Evolutionary conservation across 2,797 vertebrate species (phyloP).

Genomic region (Semaprochilodus insignis): DNA sequence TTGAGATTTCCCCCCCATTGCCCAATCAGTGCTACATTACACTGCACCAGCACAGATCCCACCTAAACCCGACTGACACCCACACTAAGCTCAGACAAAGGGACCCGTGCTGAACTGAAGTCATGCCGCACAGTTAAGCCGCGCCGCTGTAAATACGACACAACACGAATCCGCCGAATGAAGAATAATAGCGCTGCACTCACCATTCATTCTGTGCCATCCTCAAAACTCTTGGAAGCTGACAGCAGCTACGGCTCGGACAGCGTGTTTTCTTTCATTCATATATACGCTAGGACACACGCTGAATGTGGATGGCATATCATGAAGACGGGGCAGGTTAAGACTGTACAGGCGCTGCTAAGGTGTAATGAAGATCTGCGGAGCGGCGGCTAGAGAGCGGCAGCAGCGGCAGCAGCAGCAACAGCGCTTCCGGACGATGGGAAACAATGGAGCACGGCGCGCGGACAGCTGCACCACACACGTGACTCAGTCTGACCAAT

Average conservation of each 20-base stretch:
- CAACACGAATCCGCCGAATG: neutral
- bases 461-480: slow-evolving; percentile 74
- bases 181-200: slow-evolving; percentile 60
- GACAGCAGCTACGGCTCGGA: slow-evolving; percentile 41
- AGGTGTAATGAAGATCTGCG: neutral
- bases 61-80: slow-evolving; percentile 9
- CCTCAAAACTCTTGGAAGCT: slow-evolving; percentile 57
- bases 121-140: neutral
- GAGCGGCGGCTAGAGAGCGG: neutral
- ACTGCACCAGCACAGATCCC: slow-evolving; percentile 28
- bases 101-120: neutral
- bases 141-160: neutral
- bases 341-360: slow-evolving; percentile 10
- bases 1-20: slow-evolving; percentile 4
- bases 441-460: slow-evolving; percentile 82
- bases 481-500: slow-evolving; percentile 79
- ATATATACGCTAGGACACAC: no score
- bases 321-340: neutral
- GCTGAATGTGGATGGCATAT: neutral
- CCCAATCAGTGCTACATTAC: slow-evolving; percentile 15
- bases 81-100: neutral
- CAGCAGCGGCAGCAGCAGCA: neutral
- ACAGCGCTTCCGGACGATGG: slow-evolving; percentile 70
- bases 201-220: slow-evolving; percentile 76
- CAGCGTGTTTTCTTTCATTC: neutral